Evolutionary conservation across 2,888 invertebrate genomes (phyloP).

Genomic region (Catocala sponsa): DNA sequence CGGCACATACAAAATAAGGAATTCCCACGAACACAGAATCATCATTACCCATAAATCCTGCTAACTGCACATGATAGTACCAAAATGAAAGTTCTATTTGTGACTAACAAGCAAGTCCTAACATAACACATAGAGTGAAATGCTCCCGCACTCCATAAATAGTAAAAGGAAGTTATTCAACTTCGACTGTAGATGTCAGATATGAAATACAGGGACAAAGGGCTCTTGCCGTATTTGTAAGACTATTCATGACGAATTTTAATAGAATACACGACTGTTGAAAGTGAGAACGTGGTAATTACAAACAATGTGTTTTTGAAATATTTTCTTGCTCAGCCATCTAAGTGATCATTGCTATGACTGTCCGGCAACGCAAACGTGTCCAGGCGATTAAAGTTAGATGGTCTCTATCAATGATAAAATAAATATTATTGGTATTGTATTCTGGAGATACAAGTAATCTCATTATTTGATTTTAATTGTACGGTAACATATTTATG

Average conservation of each 20-base stretch:
- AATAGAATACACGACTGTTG: conserved; percentile 10
- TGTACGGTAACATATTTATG: too few species aligned
- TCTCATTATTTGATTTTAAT: too few species aligned
- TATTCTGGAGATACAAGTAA: too few species aligned
- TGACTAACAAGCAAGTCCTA: conserved; percentile 54
- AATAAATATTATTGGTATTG: too few species aligned
- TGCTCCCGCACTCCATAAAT: conserved; percentile 66
- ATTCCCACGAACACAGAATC: conserved; percentile 22
- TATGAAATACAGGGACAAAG: conserved; percentile 59
- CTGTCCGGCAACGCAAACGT: too few species aligned
- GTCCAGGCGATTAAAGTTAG: too few species aligned
- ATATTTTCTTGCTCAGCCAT: background rate
- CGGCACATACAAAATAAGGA: background rate
- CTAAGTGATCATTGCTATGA: background rate
- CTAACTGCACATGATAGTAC: conserved; percentile 24
- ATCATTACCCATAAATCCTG: conserved; percentile 33
- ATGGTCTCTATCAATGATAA: too few species aligned
- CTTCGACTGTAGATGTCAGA: conserved; percentile 58
- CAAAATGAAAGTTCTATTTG: conserved; percentile 57
- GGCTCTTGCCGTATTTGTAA: conserved; percentile 28
- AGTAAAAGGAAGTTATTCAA: conserved; percentile 59
- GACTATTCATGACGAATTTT: conserved; percentile 11
- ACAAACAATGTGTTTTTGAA: background rate
- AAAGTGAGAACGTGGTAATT: conserved; percentile 8
- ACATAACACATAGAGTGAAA: conserved; percentile 60